Conservation (phyloP, 2,113 vertebrate genomes). For the Macaca fascicularis region T2T-MFA8v1.1 NC_088377.1:83060501-83061000, state of each 20-base stretch:
- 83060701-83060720: conserved; percentile 86
- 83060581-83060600: too few relatives aligned
- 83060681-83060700: too few relatives aligned
- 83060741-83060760: conserved; percentile 94
- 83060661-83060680: too few relatives aligned
- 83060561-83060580: background rate
- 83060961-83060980: fast-evolving
- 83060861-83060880: background rate
- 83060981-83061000: fast-evolving
- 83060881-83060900: background rate
- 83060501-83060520: background rate
- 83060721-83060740: conserved; percentile 96
- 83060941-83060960: background rate
- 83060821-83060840: background rate
- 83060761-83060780: conserved; percentile 89
- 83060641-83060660: too few relatives aligned
- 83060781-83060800: background rate
- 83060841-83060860: background rate
- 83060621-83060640: too few relatives aligned
- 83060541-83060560: background rate
- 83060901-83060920: background rate
- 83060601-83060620: too few relatives aligned
- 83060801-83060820: fast-evolving
- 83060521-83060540: background rate
- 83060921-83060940: background rate